Evolutionary conservation across 2,888 invertebrate species (phyloP).

Genomic region (Laothoe populi): DNA sequence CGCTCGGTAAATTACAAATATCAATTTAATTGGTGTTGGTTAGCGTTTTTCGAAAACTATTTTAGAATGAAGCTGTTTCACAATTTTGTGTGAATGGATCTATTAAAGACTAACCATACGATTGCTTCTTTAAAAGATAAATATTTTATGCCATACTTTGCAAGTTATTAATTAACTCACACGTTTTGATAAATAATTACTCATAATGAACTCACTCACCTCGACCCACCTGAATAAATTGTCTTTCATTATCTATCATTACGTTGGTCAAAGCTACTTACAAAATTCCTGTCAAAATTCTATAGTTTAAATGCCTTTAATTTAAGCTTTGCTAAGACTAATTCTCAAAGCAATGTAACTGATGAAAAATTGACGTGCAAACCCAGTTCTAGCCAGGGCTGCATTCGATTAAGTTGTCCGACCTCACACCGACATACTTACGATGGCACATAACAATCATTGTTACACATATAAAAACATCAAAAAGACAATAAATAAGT

Average conservation of each 20-base stretch:
- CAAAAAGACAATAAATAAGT: constrained; percentile 56
- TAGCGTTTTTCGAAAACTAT: constrained; percentile 1
- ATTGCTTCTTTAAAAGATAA: too few relatives aligned
- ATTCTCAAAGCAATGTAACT: constrained; percentile 3
- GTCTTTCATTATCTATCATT: constrained; percentile 33
- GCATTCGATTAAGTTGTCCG: constrained; percentile 12
- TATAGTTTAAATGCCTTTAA: too few relatives aligned
- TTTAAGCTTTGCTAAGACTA: background rate
- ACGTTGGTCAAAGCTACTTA: constrained; percentile 27
- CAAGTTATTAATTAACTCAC: background rate
- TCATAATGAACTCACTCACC: constrained; percentile 17
- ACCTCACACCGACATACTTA: constrained; percentile 20
- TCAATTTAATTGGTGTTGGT: constrained; percentile 25
- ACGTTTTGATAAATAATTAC: background rate
- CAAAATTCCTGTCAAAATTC: constrained; percentile 16
- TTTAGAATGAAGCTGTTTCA: constrained; percentile 7
- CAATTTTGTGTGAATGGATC: background rate
- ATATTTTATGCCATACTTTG: too few relatives aligned
- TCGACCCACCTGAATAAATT: constrained; percentile 27
- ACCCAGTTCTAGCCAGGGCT: constrained; percentile 10
- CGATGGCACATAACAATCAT: constrained; percentile 6
- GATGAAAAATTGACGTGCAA: constrained; percentile 12
- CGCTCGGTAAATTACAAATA: constrained; percentile 23
- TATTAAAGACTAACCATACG: background rate
- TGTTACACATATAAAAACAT: constrained; percentile 47